Conservation (phyloP, 2,888 invertebrate genomes). For the Latrodectus hesperus region DNA sequence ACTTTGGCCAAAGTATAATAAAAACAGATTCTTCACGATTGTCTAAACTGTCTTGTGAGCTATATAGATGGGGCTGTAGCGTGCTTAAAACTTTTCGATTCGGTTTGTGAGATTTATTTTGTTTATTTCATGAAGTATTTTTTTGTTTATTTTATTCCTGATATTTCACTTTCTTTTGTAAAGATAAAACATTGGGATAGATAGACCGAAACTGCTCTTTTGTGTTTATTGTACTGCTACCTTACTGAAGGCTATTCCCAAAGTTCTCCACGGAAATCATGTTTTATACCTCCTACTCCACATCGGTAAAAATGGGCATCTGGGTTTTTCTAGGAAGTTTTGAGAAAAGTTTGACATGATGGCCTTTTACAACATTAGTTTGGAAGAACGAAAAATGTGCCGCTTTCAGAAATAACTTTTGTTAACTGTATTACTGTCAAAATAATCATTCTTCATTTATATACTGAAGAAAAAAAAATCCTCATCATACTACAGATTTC, state of each 20-base stretch:
- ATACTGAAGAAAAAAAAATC: too few species aligned
- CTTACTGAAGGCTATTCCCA: conserved; percentile 17
- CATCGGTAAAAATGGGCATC: conserved; percentile 50
- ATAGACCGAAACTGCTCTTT: conserved; percentile 38
- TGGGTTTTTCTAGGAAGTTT: conserved; percentile 32
- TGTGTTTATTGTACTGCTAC: conserved; percentile 30
- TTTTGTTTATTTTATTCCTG: conserved; percentile 18
- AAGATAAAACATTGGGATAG: conserved; percentile 29
- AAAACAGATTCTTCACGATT: conserved; percentile 48
- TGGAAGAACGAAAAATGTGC: too few species aligned
- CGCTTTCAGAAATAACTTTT: too few species aligned
- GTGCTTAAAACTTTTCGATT: conserved; percentile 54
- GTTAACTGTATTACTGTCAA: too few species aligned
- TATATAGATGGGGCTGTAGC: conserved; percentile 61
- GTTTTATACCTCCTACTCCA: neutral
- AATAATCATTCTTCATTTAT: too few species aligned
- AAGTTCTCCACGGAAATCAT: neutral
- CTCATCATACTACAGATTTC: too few species aligned
- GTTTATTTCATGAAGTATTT: conserved; percentile 15
- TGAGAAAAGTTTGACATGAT: conserved; percentile 16
- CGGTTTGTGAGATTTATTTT: conserved; percentile 52
- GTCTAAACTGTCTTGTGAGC: conserved; percentile 62
- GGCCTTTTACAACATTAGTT: neutral
- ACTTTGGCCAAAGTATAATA: conserved; percentile 40
- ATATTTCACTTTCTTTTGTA: conserved; percentile 45